Evolutionary conservation across 1,140 invertebrate genomes (phyloP).

Genomic region (Anthonomus grandis): DNA sequence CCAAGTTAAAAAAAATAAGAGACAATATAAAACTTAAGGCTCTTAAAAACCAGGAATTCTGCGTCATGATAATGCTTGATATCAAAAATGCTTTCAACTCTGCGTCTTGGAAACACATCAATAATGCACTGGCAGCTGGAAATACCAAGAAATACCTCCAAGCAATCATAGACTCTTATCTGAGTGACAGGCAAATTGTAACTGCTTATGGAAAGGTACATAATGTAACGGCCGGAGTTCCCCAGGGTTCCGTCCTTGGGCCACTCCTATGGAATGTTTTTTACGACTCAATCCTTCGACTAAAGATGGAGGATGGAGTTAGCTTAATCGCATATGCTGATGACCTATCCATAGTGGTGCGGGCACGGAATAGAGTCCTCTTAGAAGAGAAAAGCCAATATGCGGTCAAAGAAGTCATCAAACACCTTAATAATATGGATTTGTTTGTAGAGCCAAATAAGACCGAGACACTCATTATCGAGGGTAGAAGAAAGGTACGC

Average conservation of each 20-base stretch:
- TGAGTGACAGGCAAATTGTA: not conserved
- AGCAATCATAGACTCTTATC: not conserved
- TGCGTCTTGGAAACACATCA: too few relatives aligned
- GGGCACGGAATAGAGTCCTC: not conserved
- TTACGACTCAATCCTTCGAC: constrained; percentile 37
- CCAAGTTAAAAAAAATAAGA: too few relatives aligned
- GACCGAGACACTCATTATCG: constrained; percentile 1
- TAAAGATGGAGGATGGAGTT: constrained; percentile 23
- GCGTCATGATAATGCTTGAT: too few relatives aligned
- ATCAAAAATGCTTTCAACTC: too few relatives aligned
- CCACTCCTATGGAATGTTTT: constrained; percentile 42
- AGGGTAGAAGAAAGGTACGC: not conserved
- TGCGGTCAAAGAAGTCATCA: not conserved
- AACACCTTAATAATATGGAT: not conserved
- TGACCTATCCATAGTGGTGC: constrained; percentile 34
- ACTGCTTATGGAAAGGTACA: too few relatives aligned
- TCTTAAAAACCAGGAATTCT: too few relatives aligned
- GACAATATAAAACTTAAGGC: too few relatives aligned
- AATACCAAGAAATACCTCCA: too few relatives aligned
- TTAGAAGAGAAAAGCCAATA: not conserved
- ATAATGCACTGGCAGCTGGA: too few relatives aligned
- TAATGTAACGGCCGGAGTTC: constrained; percentile 14
- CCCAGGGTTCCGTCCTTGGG: constrained; percentile 41
- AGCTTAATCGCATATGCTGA: constrained; percentile 38
- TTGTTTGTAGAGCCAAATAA: constrained; percentile 5